A percentile compares a stretch with the other conserved stretches of the same genome.
Conservation (phyloP, 2,113 vertebrate species). For the Numida meleagris region DNA sequence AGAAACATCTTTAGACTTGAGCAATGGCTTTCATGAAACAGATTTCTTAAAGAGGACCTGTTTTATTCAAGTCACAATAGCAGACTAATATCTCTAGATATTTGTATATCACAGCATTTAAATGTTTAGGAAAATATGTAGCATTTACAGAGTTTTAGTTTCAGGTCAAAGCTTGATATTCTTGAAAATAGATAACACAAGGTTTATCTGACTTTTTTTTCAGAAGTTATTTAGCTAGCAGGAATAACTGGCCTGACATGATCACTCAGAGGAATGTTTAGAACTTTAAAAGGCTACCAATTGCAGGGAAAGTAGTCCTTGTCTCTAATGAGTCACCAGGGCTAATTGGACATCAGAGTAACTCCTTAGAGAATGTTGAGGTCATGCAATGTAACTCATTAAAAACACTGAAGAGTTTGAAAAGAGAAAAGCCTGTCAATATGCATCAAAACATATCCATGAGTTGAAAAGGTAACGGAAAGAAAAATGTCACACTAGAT, state of each 20-base stretch:
- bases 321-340: not conserved
- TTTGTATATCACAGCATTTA: not conserved
- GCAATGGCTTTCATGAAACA: not conserved
- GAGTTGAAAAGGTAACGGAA: not conserved
- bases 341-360: not conserved
- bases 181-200: not conserved
- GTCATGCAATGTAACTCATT: not conserved
- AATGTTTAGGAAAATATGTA: not conserved
- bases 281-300: constrained; percentile 19
- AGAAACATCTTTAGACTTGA: not conserved
- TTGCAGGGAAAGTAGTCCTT: not conserved
- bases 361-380: not conserved
- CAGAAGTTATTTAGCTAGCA: constrained; percentile 4
- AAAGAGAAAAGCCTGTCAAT: not conserved
- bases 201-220: not conserved
- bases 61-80: not conserved
- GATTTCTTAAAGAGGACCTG: not conserved
- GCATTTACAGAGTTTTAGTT: not conserved
- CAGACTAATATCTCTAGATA: not conserved
- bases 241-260: constrained; percentile 20
- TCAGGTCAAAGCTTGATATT: not conserved
- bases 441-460: not conserved
- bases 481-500: not conserved
- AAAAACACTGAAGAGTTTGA: constrained; percentile 1
- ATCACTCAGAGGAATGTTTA: constrained; percentile 4